phyloP scores from a whole-genome alignment of 2,797 vertebrate genomes.

The Eurystomus glaucurus region DNA sequence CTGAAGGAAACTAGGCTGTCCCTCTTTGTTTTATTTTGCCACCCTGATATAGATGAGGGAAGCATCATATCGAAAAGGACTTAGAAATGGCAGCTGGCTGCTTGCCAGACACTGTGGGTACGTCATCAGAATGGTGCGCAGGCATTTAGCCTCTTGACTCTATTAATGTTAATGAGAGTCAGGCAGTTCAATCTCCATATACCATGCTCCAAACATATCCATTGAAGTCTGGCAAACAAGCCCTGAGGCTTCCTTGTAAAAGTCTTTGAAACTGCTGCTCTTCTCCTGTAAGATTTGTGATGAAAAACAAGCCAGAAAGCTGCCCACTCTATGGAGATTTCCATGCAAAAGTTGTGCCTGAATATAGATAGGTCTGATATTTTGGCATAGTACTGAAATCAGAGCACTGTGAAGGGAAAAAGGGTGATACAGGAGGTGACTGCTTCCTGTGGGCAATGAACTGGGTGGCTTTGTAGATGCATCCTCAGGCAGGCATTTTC shows the following conservation, averaged over 20 bases:
- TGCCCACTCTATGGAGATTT: background rate
- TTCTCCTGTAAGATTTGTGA: constrained; percentile 13
- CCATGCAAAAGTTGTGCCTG: background rate
- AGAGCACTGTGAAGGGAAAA: background rate
- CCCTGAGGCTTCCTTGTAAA: constrained; percentile 57
- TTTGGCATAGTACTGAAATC: background rate
- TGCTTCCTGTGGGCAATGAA: background rate
- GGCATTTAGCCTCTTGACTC: constrained; percentile 22
- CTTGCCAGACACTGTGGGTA: background rate
- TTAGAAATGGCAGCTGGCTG: background rate
- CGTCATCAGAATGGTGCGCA: background rate
- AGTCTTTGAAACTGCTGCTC: constrained; percentile 44
- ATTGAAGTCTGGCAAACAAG: constrained; percentile 52
- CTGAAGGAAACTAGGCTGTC: background rate
- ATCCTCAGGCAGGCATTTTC: background rate
- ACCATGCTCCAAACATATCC: background rate
- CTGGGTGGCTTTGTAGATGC: background rate
- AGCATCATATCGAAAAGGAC: background rate
- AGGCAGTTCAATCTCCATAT: background rate
- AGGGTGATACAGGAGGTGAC: background rate
- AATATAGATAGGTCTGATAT: background rate
- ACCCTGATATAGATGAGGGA: background rate
- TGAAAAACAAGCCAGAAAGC: constrained; percentile 32
- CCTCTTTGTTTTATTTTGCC: background rate
- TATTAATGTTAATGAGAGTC: constrained; percentile 25